A percentile compares a stretch with the other conserved stretches of the same genome.
Evolutionary conservation across 2,113 vertebrate species (phyloP).

Genomic region (Jaculus jaculus): DNA sequence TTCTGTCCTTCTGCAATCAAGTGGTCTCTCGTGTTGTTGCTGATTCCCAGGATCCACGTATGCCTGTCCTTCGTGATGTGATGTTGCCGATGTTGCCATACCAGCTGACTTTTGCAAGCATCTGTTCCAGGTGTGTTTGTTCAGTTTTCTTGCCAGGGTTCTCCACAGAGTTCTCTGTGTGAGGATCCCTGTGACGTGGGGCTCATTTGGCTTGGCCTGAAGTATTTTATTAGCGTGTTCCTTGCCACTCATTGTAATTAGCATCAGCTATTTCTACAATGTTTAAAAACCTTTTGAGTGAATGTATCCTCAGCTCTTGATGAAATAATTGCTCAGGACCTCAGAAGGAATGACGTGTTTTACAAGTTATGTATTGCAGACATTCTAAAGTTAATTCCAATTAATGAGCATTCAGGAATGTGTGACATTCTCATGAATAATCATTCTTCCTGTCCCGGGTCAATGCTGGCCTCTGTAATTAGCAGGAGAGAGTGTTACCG

Average conservation of each 20-base stretch:
- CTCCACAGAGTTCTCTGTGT: accelerated
- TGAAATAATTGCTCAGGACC: neutral
- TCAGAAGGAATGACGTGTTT: neutral
- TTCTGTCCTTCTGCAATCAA: neutral
- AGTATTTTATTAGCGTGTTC: neutral
- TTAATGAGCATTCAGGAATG: neutral
- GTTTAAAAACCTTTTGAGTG: neutral
- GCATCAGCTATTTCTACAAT: neutral
- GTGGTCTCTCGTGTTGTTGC: too few species aligned
- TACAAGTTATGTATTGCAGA: neutral
- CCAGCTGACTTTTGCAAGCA: too few species aligned
- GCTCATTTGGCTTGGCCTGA: neutral
- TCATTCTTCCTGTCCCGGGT: neutral
- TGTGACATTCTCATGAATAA: neutral
- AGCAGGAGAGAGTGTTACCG: neutral
- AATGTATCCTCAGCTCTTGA: neutral
- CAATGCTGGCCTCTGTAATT: neutral
- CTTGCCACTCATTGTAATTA: neutral
- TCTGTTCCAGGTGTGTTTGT: neutral
- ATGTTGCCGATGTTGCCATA: too few species aligned
- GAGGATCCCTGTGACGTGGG: neutral
- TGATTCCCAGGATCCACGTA: neutral
- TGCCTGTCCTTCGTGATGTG: accelerated
- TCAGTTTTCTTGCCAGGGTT: accelerated
- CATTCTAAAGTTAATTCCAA: neutral